Evolutionary conservation across 2,797 vertebrate genomes (phyloP).

Genomic region (Chiroxiphia lanceolata): DNA sequence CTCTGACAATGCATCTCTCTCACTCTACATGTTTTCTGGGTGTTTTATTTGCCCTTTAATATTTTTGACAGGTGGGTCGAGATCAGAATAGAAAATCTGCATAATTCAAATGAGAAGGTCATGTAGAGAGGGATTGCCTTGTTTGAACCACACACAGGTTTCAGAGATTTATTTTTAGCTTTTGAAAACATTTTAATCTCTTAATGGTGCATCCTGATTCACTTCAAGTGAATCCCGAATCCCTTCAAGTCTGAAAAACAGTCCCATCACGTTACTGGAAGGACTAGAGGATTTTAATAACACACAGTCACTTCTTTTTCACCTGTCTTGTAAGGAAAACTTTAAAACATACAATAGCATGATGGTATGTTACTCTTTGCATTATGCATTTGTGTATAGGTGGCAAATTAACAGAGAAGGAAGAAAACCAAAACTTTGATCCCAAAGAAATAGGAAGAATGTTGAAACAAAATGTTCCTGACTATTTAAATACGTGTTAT

Average conservation of each 20-base stretch:
- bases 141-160: not conserved
- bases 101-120: slow-evolving; percentile 26
- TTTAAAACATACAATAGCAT: not conserved
- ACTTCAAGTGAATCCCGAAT: not conserved
- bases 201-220: not conserved
- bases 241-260: not conserved
- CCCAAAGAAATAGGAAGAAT: not conserved
- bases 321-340: not conserved
- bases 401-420: not conserved
- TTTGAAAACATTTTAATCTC: not conserved
- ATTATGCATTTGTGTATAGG: not conserved
- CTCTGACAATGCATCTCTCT: not conserved
- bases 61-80: not conserved
- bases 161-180: not conserved
- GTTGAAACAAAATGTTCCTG: not conserved
- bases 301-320: not conserved
- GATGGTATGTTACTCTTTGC: not conserved
- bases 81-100: not conserved
- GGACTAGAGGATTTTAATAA: not conserved
- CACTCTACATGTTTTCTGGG: not conserved
- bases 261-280: not conserved
- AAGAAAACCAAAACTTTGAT: not conserved
- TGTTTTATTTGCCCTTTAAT: not conserved
- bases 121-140: not conserved
- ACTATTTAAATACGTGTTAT: not conserved